phyloP scores from a whole-genome alignment of 2,113 vertebrate species.

The Lathamus discolor region DNA sequence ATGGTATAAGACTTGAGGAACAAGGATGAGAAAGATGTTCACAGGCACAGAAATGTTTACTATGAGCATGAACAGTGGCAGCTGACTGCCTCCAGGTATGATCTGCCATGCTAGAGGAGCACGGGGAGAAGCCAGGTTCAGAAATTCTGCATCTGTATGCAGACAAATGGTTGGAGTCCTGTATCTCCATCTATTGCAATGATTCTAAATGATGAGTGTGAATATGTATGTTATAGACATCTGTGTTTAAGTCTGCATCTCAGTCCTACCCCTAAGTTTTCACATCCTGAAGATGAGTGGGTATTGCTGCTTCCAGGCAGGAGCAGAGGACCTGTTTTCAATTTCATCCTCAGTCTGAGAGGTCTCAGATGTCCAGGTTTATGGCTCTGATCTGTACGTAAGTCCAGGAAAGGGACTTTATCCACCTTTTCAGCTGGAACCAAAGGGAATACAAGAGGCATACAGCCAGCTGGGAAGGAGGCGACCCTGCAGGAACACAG shows the following conservation, averaged over 20 bases:
- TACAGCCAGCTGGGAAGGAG: background rate
- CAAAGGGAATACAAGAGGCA: background rate
- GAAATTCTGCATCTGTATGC: background rate
- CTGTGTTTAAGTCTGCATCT: background rate
- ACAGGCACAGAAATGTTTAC: background rate
- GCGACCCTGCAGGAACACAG: background rate
- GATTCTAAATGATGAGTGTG: fast-evolving
- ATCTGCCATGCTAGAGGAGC: background rate
- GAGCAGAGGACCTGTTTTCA: background rate
- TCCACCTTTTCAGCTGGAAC: background rate
- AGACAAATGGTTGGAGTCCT: background rate
- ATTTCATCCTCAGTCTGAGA: background rate
- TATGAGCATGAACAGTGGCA: background rate
- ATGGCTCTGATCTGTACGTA: background rate
- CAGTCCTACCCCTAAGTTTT: background rate
- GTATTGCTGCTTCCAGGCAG: background rate
- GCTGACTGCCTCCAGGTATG: background rate
- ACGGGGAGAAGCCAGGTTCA: background rate
- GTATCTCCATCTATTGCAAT: background rate
- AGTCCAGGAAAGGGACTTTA: background rate
- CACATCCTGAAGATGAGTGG: background rate
- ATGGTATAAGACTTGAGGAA: background rate
- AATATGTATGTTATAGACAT: fast-evolving
- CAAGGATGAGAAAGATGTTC: background rate
- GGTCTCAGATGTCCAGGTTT: background rate